Evolutionary conservation across 2,113 vertebrate genomes (phyloP), one percentile per base, ranked within the genome.

Genomic region (Diadophis punctatus): DNA sequence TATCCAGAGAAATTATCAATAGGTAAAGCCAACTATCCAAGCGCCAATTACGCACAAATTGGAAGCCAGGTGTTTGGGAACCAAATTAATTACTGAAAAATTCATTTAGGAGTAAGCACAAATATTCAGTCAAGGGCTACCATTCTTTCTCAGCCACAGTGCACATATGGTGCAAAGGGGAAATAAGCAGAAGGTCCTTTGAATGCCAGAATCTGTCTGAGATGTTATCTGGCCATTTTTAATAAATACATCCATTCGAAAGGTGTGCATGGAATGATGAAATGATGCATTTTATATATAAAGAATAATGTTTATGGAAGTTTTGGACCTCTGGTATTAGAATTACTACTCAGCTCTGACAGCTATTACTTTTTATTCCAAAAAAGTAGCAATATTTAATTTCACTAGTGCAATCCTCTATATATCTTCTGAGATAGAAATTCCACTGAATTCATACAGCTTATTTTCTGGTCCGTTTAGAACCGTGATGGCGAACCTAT

Each of bases 11-110:
- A 96, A 97, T 96, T 95, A 97, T 91, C 51, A 27, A 93, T 51
- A 46, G 74, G 94, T 63, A 93, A 60, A 92, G 91, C 92, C 97
- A 92, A 97, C 97, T 97, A 96, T 92, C 91, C 93, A 96, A 58
- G 94, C 93, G 94, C 94, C 95, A 96, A 97, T 95, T 92, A 93
- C 92, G 90, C 91, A 90, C 90, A 95, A 96, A 96, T 88, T 95
- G 93, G 91, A 95, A 96, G 94, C 97, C 95, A 96, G 96, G 96
- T 95, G 96, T 97, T 95, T 95, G 94, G 96, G 96, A 96, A 94
- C 91, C 58, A 96, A 96, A 97, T 96, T 95, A 96, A 96, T 96
- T 95, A 96, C 84, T 94, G 93, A 85, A 94, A 93, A 56, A 34
- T 92, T 95, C 94, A 95, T 94, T 95, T 89, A 95, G 89, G 51